Base-by-base conservation (phyloP, 2,888 invertebrate genomes). In the Brassicogethes aeneus region DNA sequence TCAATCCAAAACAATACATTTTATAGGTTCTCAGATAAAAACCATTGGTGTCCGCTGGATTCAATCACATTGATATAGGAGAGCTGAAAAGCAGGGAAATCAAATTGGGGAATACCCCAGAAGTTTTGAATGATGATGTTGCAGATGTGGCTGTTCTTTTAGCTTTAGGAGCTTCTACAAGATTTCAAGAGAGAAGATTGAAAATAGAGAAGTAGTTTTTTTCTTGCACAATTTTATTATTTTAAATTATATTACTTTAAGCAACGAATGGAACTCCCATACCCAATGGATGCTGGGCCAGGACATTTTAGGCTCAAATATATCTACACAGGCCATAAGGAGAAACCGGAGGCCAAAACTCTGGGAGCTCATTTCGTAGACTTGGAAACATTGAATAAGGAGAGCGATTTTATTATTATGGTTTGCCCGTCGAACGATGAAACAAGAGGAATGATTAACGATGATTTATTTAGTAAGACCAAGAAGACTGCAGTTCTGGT, bases 1-100 rank as follows among this genome's bases (percentile, higher is more conserved):
- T 32, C 12, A 23, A 23, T 23, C 5, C 23, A 7, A 23, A 23
- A 39, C 7, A 40, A 40, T 15, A 17, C 16, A 8, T 3, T 33
- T 51, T 56, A 35, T 40, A 79, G 86, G 89, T 2, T 72, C 80
- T 0, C 73, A 76, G 37, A 62, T 93, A 38, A 86, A 85, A 67
- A 79, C 82, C 0, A 73, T 94, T 2, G 79, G 84, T 88, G 81
- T 87, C 92, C 0, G 90, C 90, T 1, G 94, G 94, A 7, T 76
- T 80, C 47, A 90, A 95, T 60, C 85, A 88, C 51, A 76, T 94
- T 12, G 87, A 92, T 59, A 53, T 85, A 1, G 65, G 70, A 0
- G 88, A 81, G 58, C 67, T 92, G 23, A 80, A 79, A 61, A 72
- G 70, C 40, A 74, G 83, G 32, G 79, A 80, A 2, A 80, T 95